Percentiles rank a stretch among this genome's conserved stretches.
These are phyloP conservation scores for Danaus melanippus DNA, from an alignment of 1,140 invertebrate genomes.

Conservation along the genomic window DNA sequence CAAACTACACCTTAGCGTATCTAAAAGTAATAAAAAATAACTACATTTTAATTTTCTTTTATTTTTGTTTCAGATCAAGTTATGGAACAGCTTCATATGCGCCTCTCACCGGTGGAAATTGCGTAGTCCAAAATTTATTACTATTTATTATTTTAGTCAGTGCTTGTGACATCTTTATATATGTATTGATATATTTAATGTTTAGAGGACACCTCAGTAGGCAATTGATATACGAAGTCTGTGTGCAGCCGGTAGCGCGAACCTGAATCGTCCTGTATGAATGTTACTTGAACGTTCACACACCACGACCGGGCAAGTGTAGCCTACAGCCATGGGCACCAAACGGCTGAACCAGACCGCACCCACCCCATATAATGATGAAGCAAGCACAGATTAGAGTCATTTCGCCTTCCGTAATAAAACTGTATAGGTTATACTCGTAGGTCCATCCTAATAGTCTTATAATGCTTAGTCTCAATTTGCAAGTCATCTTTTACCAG, in stretches of 20 bases:
- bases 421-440: slow-evolving; percentile 29
- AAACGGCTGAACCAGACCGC: slow-evolving; percentile 42
- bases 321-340: slow-evolving; percentile 56
- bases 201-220: slow-evolving; percentile 10
- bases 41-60: neutral
- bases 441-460: slow-evolving; percentile 2
- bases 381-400: slow-evolving; percentile 34
- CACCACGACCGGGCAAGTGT: slow-evolving; percentile 35
- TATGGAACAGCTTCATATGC: neutral
- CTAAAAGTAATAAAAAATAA: too few relatives aligned
- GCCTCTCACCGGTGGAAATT: slow-evolving; percentile 25
- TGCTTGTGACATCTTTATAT: slow-evolving; percentile 17
- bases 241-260: slow-evolving; percentile 43
- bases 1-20: too few relatives aligned
- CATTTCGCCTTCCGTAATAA: slow-evolving; percentile 40
- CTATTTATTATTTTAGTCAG: slow-evolving; percentile 12
- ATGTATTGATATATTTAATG: neutral
- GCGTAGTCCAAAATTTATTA: slow-evolving; percentile 30
- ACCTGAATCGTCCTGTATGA: slow-evolving; percentile 28
- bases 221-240: slow-evolving; percentile 21
- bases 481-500: slow-evolving; percentile 69
- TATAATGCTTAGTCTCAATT: slow-evolving; percentile 4
- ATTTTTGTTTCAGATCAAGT: slow-evolving; percentile 21
- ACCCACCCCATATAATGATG: slow-evolving; percentile 6
- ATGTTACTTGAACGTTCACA: slow-evolving; percentile 20